phyloP scores from a whole-genome alignment of 1,140 invertebrate genomes.

The Proctacanthus coquilletti region DNA sequence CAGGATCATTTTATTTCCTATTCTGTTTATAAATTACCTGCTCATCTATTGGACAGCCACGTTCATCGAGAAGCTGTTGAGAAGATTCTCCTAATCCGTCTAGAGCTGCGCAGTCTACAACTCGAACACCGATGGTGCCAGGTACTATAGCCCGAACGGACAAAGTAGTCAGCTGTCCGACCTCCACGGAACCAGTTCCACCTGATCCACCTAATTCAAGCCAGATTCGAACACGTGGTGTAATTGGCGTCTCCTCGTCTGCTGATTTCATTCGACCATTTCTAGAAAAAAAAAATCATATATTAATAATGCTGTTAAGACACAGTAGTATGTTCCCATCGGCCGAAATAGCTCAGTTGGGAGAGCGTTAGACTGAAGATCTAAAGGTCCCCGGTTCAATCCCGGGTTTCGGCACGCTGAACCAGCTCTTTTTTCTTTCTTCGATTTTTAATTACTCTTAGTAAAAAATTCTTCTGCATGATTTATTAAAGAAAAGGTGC shows the following conservation, averaged over 20 bases:
- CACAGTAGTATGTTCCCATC: no score
- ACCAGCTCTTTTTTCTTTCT: no score
- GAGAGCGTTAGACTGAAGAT: slow-evolving; percentile 59
- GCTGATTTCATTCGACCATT: slow-evolving; percentile 23
- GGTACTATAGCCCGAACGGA: slow-evolving; percentile 50
- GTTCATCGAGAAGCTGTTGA: slow-evolving; percentile 49
- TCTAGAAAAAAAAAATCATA: slow-evolving; percentile 13
- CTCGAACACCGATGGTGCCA: slow-evolving; percentile 48
- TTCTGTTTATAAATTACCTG: slow-evolving; percentile 27
- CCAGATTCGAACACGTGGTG: slow-evolving; percentile 40
- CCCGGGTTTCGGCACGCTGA: slow-evolving; percentile 53
- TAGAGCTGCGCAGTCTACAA: slow-evolving; percentile 55
- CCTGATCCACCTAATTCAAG: slow-evolving; percentile 42
- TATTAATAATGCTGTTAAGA: no score
- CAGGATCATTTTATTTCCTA: neutral
- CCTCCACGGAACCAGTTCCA: slow-evolving; percentile 39
- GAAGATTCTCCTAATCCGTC: slow-evolving; percentile 54
- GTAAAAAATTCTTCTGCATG: no score
- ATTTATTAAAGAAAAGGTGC: no score
- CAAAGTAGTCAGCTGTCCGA: slow-evolving; percentile 52
- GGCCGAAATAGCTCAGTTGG: slow-evolving; percentile 52
- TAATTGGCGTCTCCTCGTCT: slow-evolving; percentile 1
- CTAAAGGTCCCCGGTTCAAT: slow-evolving; percentile 54
- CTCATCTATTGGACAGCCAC: slow-evolving; percentile 54
- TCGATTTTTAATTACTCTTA: no score